Base-by-base conservation (phyloP, 2,113 vertebrate species). In the Oryctolagus cuniculus region DNA sequence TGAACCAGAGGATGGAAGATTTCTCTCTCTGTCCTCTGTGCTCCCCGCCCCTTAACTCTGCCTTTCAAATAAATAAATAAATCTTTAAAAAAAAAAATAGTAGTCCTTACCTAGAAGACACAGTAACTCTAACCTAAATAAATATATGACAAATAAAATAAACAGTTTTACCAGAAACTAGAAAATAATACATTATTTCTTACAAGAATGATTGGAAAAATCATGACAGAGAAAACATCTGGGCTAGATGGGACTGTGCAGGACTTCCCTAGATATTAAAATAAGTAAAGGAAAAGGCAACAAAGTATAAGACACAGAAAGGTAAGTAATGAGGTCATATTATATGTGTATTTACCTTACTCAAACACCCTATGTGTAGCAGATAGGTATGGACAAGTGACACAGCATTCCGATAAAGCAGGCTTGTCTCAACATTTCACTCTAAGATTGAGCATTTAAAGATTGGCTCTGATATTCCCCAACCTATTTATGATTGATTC, bases 231-330 rank as follows among this genome's bases (percentile, higher is more conserved):
- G 81, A 53, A 93, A 90, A 27, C 31, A 80, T 58, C 24, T 82
- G 31, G 49, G 17, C 22, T 64, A 86, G 51, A 3, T 77, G n/a
- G 53, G 27, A 79, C 10, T 77, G 0, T 51, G 29, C 7, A 90
- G 51, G 22, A 91, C 86, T 93, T 96, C 53, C 55, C 89, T 13
- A 85, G 24, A 66, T 67, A 89, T 1, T 29, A 53, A 34, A 89
- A 24, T 44, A 78, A 79, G 38, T 70, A 79, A 92, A 92, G 63
- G 13, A 67, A 95, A 79, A 93, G 44, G 66, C 31, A 88, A 77
- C 5, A 51, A 36, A 86, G 25, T 44, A 7, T 19, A 90, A 67
- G 67, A 53, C 25, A 27, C 27, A 79, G 49, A 90, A 81, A 94
- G 21, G 24, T 87, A 87, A 95, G 36, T n/a, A 29, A n/a, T 78